Base-by-base conservation (phyloP, 2,797 vertebrate species). In the Danio tinwini region DNA sequence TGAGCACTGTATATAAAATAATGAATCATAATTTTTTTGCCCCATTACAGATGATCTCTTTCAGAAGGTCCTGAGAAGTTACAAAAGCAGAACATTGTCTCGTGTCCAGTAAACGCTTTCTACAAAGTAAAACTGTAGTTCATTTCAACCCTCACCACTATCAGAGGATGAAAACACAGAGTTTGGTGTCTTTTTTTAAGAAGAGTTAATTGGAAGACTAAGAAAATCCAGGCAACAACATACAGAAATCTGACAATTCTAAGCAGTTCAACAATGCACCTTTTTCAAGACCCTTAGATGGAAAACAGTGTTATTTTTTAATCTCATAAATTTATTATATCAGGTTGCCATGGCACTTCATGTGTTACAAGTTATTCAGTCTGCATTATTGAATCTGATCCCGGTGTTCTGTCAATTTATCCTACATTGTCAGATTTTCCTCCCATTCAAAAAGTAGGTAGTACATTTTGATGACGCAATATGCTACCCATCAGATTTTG, bases 81-180 rank as follows among this genome's bases (percentile, higher is more conserved):
- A 86, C 44, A 92, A 92, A 88, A 94, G 91, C 85, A 91, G 85
- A 85, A 90, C 81, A 13, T 89, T 93, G 80, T 84, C 40, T 62
- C 79, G 55, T 19, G 78, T 83, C 50, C 88, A 92, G 83, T 93
- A 87, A 87, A 62, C 42, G 14, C 8, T 9, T 7, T 8, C 47
- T n/a, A 45, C 74, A 37, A 12, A 56, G 59, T 50, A 81, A 77
- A 82, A 70, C 12, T 67, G 40, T 56, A 80, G 53, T 61, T 70
- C 63, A 76, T 47, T 69, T 56, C 47, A 73, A 70, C 67, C 75
- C 52, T 19, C 64, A 45, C 47, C 19, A 44, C 55, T 67, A 59
- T 67, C 45, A 63, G 37, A 79, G 21, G 74, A 71, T 61, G 78
- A 37, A 63, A 68, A 58, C 67, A 64, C 74, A 76, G 75, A 78